Percentiles rank a stretch among this genome's conserved stretches.
Conservation (phyloP, 2,888 invertebrate species). For the Napeogenes sylphis region DNA sequence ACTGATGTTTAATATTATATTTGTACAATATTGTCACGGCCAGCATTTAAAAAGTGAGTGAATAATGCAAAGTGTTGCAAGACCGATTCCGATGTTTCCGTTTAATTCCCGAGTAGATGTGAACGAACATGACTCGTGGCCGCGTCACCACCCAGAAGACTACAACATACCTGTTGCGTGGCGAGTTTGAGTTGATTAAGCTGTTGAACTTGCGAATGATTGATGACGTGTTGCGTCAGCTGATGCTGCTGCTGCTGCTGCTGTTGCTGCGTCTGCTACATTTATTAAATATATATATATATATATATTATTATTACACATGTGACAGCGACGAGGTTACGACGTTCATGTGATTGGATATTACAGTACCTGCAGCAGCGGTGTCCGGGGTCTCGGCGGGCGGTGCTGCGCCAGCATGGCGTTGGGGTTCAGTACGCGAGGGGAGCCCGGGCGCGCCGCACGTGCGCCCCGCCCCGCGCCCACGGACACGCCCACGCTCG, state of each 20-base stretch:
- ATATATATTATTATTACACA: no score
- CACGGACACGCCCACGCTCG: conserved; percentile 22
- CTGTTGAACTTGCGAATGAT: conserved; percentile 48
- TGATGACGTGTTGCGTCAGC: conserved; percentile 52
- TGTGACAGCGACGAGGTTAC: no score
- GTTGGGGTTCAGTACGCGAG: conserved; percentile 60
- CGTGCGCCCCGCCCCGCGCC: conserved; percentile 30
- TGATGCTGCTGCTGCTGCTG: conserved; percentile 51
- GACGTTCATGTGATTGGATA: no score
- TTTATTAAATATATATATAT: not conserved
- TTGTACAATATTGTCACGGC: no score
- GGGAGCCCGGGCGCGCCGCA: conserved; percentile 39
- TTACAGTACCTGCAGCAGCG: conserved; percentile 31
- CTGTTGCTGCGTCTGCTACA: conserved; percentile 47
- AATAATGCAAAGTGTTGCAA: no score
- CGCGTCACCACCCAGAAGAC: no score
- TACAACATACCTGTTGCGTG: conserved; percentile 52
- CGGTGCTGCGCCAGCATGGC: conserved; percentile 53
- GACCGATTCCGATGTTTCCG: no score
- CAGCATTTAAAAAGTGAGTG: no score
- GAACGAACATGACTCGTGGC: no score
- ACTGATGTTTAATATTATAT: no score
- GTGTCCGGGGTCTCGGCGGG: conserved; percentile 52
- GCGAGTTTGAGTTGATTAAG: conserved; percentile 62
- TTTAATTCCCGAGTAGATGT: no score